Evolutionary conservation across 2,797 vertebrate species (phyloP).

Genomic region (Pogonophryne albipinna): DNA sequence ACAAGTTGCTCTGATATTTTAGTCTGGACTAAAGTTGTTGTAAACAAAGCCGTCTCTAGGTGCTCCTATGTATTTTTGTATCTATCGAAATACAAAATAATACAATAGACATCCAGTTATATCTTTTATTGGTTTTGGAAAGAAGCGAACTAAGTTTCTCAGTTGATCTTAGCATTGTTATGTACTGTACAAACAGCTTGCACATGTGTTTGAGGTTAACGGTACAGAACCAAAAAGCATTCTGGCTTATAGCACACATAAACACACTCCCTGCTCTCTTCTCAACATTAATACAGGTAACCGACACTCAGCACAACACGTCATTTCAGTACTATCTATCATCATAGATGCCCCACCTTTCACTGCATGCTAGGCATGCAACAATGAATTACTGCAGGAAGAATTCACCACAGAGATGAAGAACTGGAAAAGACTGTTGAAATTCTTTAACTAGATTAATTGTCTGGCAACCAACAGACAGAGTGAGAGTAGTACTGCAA

Average conservation of each 20-base stretch:
- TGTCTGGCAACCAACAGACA: conserved; percentile 13
- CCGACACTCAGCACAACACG: conserved; percentile 68
- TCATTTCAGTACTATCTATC: conserved; percentile 67
- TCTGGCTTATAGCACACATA: conserved; percentile 72
- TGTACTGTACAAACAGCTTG: conserved; percentile 84
- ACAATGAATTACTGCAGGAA: conserved; percentile 54
- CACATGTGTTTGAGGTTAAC: conserved; percentile 81
- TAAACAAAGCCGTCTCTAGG: too few species aligned
- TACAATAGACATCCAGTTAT: conserved; percentile 70
- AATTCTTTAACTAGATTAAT: conserved; percentile 15
- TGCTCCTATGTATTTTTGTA: not conserved
- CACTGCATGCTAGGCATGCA: conserved; percentile 67
- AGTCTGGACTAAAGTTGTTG: not conserved
- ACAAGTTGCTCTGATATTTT: too few species aligned
- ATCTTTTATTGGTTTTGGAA: conserved; percentile 88
- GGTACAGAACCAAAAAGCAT: conserved; percentile 78
- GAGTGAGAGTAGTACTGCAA: conserved; percentile 2
- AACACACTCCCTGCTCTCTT: conserved; percentile 68
- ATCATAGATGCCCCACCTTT: conserved; percentile 50
- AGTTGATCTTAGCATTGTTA: conserved; percentile 81
- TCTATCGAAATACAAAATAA: not conserved
- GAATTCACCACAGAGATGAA: conserved; percentile 51
- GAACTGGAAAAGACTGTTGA: conserved; percentile 33
- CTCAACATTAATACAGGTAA: conserved; percentile 66
- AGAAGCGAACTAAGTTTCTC: conserved; percentile 85